Evolutionary conservation across 1,140 invertebrate genomes (phyloP).

Genomic region (Telenomus remus): DNA sequence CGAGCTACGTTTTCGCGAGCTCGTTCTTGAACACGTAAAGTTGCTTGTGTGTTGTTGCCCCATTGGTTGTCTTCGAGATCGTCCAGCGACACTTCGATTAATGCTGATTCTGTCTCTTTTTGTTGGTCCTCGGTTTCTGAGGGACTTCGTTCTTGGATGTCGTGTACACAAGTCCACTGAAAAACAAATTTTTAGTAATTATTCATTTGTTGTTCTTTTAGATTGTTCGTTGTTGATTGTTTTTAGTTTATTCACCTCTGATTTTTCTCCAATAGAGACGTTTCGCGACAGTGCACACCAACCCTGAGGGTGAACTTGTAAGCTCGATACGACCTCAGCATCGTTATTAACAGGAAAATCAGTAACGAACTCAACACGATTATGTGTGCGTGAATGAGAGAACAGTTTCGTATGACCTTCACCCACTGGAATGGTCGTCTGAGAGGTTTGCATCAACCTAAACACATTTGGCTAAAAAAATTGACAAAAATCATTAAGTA

Average conservation of each 20-base stretch:
- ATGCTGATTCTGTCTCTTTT: constrained; percentile 67
- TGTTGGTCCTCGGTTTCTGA: constrained; percentile 61
- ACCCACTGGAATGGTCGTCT: constrained; percentile 86
- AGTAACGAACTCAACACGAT: constrained; percentile 91
- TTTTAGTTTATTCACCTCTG: no score
- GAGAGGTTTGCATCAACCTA: constrained; percentile 89
- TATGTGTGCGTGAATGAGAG: constrained; percentile 81
- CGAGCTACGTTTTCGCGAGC: constrained; percentile 8
- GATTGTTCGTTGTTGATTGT: no score
- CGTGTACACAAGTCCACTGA: constrained; percentile 94
- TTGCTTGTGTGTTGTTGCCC: neutral
- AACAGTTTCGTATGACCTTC: constrained; percentile 89
- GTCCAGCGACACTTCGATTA: constrained; percentile 61
- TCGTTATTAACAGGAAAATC: constrained; percentile 92
- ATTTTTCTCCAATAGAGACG: constrained; percentile 87
- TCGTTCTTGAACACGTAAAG: neutral
- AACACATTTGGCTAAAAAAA: constrained; percentile 89
- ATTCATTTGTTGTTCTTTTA: no score
- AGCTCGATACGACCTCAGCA: constrained; percentile 91
- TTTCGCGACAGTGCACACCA: constrained; percentile 93
- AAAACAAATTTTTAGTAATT: constrained; percentile 5
- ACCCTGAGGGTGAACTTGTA: constrained; percentile 94
- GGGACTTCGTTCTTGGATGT: constrained; percentile 84
- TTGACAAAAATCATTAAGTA: constrained; percentile 7
- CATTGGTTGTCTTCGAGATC: constrained; percentile 52